phyloP scores from a whole-genome alignment of 2,797 vertebrate genomes.

The Sebastes vulpes region DNA sequence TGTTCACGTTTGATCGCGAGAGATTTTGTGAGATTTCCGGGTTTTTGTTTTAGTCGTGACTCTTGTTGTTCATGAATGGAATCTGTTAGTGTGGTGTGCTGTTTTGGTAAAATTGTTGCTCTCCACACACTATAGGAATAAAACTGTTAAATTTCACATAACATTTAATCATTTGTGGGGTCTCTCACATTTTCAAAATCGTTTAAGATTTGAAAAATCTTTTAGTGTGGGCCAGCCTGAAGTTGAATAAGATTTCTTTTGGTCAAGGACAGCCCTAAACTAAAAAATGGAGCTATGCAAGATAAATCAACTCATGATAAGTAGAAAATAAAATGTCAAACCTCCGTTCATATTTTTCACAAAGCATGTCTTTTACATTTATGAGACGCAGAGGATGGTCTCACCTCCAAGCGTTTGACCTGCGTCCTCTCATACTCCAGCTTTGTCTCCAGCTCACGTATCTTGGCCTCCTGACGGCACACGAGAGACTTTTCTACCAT shows the following conservation, averaged over 20 bases:
- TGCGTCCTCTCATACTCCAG: slow-evolving; percentile 97
- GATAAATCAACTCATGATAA: neutral
- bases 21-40: no score
- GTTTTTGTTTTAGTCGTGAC: no score
- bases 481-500: slow-evolving; percentile 99
- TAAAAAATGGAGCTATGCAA: neutral
- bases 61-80: no score
- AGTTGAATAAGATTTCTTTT: neutral
- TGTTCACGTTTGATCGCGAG: no score
- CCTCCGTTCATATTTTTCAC: neutral
- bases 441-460: slow-evolving; percentile 96
- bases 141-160: no score
- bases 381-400: slow-evolving; percentile 23
- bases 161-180: no score
- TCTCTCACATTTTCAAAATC: neutral
- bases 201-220: neutral
- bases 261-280: neutral
- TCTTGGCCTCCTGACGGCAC: slow-evolving; percentile 97
- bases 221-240: neutral
- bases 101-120: no score
- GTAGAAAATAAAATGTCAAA: slow-evolving; percentile 10
- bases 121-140: no score
- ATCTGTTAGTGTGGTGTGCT: no score
- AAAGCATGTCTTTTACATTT: neutral
- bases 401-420: slow-evolving; percentile 96